Evolutionary conservation across 2,888 invertebrate species (phyloP).

Genomic region (Melanostoma scalare): DNA sequence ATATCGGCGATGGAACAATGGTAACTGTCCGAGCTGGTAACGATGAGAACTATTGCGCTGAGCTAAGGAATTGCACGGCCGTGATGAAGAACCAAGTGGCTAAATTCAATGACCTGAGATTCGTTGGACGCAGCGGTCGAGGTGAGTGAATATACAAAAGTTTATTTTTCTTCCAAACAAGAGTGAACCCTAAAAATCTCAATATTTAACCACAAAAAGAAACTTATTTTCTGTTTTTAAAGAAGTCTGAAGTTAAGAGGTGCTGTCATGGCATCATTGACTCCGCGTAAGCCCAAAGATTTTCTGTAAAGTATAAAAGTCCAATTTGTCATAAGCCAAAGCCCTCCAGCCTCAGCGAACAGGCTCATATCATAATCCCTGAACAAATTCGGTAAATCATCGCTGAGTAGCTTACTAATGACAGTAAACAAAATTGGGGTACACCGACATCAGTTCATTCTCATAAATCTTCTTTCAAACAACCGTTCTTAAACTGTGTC

Average conservation of each 20-base stretch:
- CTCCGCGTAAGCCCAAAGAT: no score
- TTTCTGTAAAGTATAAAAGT: conserved; percentile 8
- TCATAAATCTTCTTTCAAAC: conserved; percentile 65
- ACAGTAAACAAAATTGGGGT: conserved; percentile 59
- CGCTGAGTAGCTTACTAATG: conserved; percentile 65
- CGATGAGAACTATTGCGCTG: conserved; percentile 98
- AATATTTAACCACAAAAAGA: no score
- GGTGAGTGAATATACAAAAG: conserved; percentile 86
- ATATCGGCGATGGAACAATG: conserved; percentile 97
- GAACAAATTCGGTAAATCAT: conserved; percentile 70
- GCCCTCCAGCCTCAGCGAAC: not conserved
- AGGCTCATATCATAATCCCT: conserved; percentile 44
- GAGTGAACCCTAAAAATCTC: no score
- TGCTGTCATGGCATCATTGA: no score
- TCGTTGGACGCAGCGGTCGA: conserved; percentile 99
- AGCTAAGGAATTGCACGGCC: conserved; percentile 96
- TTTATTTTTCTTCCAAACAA: conserved; percentile 5
- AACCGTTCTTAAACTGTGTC: conserved; percentile 24
- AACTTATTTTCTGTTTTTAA: no score
- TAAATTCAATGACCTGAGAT: conserved; percentile 98
- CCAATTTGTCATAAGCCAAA: conserved; percentile 54
- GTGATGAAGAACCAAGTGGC: conserved; percentile 99
- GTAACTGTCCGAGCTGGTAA: conserved; percentile 98
- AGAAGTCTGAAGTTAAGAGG: no score
- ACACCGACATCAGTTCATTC: conserved; percentile 58